phyloP scores from a whole-genome alignment of 2,888 invertebrate species.

The Phasia obesa region DNA sequence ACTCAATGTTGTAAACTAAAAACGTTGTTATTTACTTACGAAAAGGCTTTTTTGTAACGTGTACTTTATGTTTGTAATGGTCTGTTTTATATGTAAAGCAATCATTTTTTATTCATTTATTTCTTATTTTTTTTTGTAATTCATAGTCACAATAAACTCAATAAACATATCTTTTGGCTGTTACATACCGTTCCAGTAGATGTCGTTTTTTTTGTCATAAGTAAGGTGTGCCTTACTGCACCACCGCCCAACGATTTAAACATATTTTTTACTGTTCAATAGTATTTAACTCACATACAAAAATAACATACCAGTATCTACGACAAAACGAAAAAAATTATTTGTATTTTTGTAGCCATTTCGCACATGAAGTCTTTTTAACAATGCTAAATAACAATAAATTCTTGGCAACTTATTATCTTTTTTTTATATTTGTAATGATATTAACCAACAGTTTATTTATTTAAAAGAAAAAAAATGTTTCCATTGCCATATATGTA shows the following conservation, averaged over 20 bases:
- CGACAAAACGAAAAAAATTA: slow-evolving; percentile 25
- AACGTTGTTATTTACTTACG: slow-evolving; percentile 13
- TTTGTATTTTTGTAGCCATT: slow-evolving; percentile 60
- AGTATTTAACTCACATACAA: slow-evolving; percentile 59
- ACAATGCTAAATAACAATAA: slow-evolving; percentile 53
- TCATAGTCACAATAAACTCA: slow-evolving; percentile 2
- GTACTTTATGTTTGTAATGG: slow-evolving; percentile 15
- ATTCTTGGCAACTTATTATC: slow-evolving; percentile 47
- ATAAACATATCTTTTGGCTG: slow-evolving; percentile 48
- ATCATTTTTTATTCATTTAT: slow-evolving; percentile 34
- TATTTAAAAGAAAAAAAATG: neutral
- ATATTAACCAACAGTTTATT: slow-evolving; percentile 1
- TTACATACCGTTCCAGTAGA: slow-evolving; percentile 56
- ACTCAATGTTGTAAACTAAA: slow-evolving; percentile 26
- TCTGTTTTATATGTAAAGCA: slow-evolving; percentile 46
- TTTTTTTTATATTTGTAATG: slow-evolving; percentile 15
- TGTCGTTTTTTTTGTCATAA: slow-evolving; percentile 40
- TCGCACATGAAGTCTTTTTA: slow-evolving; percentile 68
- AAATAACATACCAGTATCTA: slow-evolving; percentile 52
- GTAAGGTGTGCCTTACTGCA: slow-evolving; percentile 67
- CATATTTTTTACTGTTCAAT: slow-evolving; percentile 2
- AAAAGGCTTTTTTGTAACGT: neutral
- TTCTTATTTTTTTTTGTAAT: slow-evolving; percentile 3
- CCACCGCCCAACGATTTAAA: slow-evolving; percentile 66
- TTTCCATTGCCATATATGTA: slow-evolving; percentile 28